These are phyloP conservation scores for Bursaphelenchus okinawaensis DNA, from an alignment of 2,888 invertebrate species.

Conservation along the genomic window DNA sequence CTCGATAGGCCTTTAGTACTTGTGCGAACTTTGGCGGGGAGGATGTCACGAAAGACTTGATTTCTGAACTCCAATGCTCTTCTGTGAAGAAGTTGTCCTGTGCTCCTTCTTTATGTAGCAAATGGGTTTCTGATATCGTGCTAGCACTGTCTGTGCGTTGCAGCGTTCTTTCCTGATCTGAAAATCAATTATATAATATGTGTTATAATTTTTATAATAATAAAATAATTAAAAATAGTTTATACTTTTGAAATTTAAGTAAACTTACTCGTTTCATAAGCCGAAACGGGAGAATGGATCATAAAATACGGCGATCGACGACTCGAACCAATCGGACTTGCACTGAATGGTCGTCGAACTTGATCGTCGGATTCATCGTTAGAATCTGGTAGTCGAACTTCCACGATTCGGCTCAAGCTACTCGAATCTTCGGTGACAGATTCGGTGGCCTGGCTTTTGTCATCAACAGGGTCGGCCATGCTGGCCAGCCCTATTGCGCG, in stretches of 20 bases:
- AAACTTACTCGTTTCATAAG: constrained; percentile 23
- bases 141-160: constrained; percentile 18
- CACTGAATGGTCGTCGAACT: background rate
- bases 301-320: constrained; percentile 27
- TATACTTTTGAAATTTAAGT: too few relatives aligned
- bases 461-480: background rate
- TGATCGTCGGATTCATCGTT: background rate
- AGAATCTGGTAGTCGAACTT: background rate
- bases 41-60: constrained; percentile 52
- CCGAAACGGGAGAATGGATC: constrained; percentile 18
- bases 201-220: background rate
- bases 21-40: constrained; percentile 54
- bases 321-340: background rate
- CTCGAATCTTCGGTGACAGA: background rate
- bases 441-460: background rate
- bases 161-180: constrained; percentile 46
- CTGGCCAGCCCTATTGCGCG: background rate
- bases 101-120: constrained; percentile 32
- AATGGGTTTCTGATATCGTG: constrained; percentile 34
- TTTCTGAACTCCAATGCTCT: constrained; percentile 56
- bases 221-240: constrained; percentile 15
- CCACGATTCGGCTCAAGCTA: background rate
- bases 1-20: constrained; percentile 56
- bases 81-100: constrained; percentile 36
- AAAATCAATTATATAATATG: constrained; percentile 2